phyloP scores from a whole-genome alignment of 2,797 vertebrate genomes.

The Mus caroli region DNA sequence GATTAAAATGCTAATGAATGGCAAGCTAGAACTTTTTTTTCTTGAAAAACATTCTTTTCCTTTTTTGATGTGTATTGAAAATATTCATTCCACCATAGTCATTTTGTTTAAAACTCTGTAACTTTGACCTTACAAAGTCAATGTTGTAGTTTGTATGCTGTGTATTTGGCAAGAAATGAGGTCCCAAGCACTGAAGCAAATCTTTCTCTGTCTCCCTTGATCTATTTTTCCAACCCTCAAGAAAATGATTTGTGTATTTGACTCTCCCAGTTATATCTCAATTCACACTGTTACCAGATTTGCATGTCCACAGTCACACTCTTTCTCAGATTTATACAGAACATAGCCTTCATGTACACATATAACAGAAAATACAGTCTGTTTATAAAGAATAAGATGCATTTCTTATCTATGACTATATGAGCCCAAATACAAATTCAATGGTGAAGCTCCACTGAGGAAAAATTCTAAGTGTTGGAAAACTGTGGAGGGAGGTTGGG shows the following conservation, averaged over 20 bases:
- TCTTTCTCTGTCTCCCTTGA: conserved; percentile 75
- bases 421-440: conserved; percentile 44
- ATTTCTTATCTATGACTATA: conserved; percentile 60
- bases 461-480: background rate
- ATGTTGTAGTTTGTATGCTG: conserved; percentile 78
- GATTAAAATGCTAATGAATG: conserved; percentile 68
- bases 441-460: background rate
- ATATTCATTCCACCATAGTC: conserved; percentile 62
- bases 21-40: conserved; percentile 7
- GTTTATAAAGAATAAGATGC: conserved; percentile 49
- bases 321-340: conserved; percentile 73
- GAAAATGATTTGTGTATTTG: conserved; percentile 72
- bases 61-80: conserved; percentile 66
- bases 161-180: conserved; percentile 76
- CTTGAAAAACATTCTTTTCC: conserved; percentile 34
- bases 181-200: conserved; percentile 75
- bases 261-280: conserved; percentile 76
- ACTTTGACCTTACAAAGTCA: conserved; percentile 83
- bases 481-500: background rate
- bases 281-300: conserved; percentile 67
- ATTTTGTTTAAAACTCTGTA: conserved; percentile 78
- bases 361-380: conserved; percentile 57
- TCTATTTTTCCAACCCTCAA: conserved; percentile 74
- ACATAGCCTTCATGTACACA: conserved; percentile 68
- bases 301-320: conserved; percentile 73